Evolutionary conservation across 2,888 invertebrate species (phyloP), one percentile per base, ranked within the genome.

Genomic region (Lymantria monacha): DNA sequence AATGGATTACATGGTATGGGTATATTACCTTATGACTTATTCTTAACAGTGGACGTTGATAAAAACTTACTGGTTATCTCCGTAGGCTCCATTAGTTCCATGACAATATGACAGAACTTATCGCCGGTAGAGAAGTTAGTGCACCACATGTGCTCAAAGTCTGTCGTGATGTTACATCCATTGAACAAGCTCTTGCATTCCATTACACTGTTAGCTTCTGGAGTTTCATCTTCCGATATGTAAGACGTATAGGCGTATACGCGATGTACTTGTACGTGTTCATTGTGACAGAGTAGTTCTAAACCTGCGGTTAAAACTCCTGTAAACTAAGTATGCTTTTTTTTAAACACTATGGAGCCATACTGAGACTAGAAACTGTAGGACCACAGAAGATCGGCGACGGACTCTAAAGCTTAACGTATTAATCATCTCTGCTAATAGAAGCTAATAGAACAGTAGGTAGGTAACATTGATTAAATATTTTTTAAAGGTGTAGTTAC

Each of bases 71-170:
- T 79, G 0, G 88, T 88, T 30, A 92, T 81, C 59, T 87, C 85
- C 9, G 74, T 76, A 0, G 76, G 69, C 47, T 87, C 81, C 36
- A 69, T 63, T 46, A 91, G 50, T 59, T 90, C 88, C 63, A 91
- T 74, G 1, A 90, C 76, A 11, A 92, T 72, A 55, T 91, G 84
- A 22, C 85, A 87, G 62, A 81, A 85, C 61, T 81, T 78, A 8
- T 59, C 63, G 0, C 84, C 87, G 0, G 79, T 62, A 0, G 73
- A 65, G 50, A 87, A 87, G 67, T 84, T 87, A 0, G 87, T 81
- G 61, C 92, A 90, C 94, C 94, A 95, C 94, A 95, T 95, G 70
- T 95, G 93, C 45, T 93, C 92, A 36, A 93, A 88, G 44, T 94
- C 92, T 0, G 92, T 93, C 0, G 95, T 94, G 42, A 96, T 87